These are phyloP conservation scores for Saxidomus purpurata DNA, from an alignment of 1,140 invertebrate species.

Conservation along the genomic window DNA sequence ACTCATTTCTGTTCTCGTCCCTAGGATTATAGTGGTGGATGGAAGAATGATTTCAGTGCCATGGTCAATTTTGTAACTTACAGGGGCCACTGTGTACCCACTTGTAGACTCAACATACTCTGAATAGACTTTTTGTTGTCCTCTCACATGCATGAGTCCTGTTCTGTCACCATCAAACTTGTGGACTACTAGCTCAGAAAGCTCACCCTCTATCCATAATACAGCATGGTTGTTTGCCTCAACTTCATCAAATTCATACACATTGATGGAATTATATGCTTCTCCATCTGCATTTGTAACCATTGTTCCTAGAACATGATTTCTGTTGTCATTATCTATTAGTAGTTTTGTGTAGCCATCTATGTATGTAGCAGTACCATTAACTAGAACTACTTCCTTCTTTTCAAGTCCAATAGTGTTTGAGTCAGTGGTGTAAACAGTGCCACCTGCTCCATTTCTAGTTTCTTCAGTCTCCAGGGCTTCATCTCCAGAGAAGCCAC, in stretches of 20 bases:
- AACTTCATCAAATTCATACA: constrained; percentile 77
- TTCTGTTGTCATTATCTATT: constrained; percentile 80
- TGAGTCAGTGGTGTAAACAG: constrained; percentile 76
- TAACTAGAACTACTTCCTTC: constrained; percentile 65
- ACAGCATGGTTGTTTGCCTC: constrained; percentile 76
- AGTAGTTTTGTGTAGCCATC: constrained; percentile 72
- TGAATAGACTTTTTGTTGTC: constrained; percentile 75
- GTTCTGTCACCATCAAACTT: constrained; percentile 80
- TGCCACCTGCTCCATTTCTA: constrained; percentile 77
- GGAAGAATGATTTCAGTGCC: constrained; percentile 76
- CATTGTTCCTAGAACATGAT: constrained; percentile 74
- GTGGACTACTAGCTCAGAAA: constrained; percentile 74
- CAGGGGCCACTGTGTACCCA: constrained; percentile 80
- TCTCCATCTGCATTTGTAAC: constrained; percentile 69
- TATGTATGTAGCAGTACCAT: constrained; percentile 61
- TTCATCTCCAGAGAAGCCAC: constrained; percentile 69
- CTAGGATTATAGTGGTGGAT: constrained; percentile 77
- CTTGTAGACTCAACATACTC: constrained; percentile 78
- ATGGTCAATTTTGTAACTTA: constrained; percentile 77
- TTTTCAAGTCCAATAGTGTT: constrained; percentile 61
- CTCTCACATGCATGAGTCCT: constrained; percentile 75
- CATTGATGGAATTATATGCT: neutral
- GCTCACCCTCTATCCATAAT: constrained; percentile 73
- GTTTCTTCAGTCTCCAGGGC: constrained; percentile 48
- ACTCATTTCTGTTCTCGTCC: constrained; percentile 74